Percentiles rank a stretch among this genome's conserved stretches.
These are phyloP conservation scores for Aratinga solstitialis DNA, from an alignment of 2,797 vertebrate species.

Conservation along the genomic window DNA sequence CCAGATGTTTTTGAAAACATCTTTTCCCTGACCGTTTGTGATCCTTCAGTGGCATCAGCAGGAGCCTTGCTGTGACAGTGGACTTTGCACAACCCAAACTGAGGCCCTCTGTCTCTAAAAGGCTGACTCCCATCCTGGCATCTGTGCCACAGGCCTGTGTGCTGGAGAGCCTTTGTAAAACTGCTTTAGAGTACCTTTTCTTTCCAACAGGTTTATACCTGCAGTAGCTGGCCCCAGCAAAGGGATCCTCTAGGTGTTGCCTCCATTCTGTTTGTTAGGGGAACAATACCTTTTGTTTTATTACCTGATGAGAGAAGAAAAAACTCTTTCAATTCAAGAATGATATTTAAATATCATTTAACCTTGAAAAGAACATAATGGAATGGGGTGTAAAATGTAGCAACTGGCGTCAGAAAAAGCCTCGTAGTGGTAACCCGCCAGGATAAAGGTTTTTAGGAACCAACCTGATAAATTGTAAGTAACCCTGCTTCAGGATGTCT, in stretches of 20 bases:
- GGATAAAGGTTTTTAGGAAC: neutral
- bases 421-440: neutral
- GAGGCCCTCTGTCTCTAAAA: neutral
- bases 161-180: neutral
- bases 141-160: neutral
- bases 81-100: neutral
- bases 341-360: neutral
- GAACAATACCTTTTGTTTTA: neutral
- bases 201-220: slow-evolving; percentile 38
- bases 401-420: neutral
- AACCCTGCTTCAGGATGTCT: neutral
- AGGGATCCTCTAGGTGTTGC: slow-evolving; percentile 23
- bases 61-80: neutral
- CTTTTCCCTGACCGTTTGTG: neutral
- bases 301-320: neutral
- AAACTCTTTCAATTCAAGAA: neutral
- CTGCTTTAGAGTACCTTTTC: neutral
- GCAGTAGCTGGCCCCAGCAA: neutral
- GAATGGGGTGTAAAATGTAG: neutral
- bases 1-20: neutral
- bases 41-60: neutral
- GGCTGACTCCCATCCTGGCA: neutral
- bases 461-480: neutral
- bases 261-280: neutral
- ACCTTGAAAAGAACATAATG: neutral